A percentile compares a stretch with the other conserved stretches of the same genome.
Conservation (phyloP, 2,113 vertebrate genomes). For the Melanotaenia duboulayi region DNA sequence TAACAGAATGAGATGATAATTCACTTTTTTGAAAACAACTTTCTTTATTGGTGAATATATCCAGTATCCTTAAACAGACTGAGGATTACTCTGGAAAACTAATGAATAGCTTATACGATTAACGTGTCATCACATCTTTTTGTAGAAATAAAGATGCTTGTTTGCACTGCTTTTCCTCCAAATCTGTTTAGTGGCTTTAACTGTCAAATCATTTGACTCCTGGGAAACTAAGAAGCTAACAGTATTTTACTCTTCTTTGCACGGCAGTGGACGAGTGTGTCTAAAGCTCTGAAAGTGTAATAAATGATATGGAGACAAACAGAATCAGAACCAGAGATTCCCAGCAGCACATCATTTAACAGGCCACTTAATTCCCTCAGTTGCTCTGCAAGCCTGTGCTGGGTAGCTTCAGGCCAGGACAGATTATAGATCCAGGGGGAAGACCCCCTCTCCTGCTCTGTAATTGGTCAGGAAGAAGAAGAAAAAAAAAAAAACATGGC, state of each 20-base stretch:
- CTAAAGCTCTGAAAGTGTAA: slow-evolving; percentile 33
- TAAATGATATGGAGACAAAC: slow-evolving; percentile 58
- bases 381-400: slow-evolving; percentile 29
- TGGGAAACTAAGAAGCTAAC: slow-evolving; percentile 14
- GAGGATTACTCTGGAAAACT: not conserved
- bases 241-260: slow-evolving; percentile 24
- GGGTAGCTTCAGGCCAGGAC: slow-evolving; percentile 28
- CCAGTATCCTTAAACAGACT: not conserved
- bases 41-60: not conserved
- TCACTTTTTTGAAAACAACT: too few species aligned
- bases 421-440: slow-evolving; percentile 26
- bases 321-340: slow-evolving; percentile 47
- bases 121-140: not conserved
- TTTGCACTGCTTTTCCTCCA: not conserved
- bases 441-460: slow-evolving; percentile 24
- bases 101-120: not conserved
- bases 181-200: not conserved
- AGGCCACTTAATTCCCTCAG: slow-evolving; percentile 57
- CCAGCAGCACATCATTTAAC: slow-evolving; percentile 65
- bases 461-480: slow-evolving; percentile 64
- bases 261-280: slow-evolving; percentile 27
- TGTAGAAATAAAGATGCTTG: not conserved
- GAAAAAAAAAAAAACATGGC: slow-evolving; percentile 52
- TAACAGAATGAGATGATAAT: too few species aligned
- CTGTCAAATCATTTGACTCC: slow-evolving; percentile 17